Conservation (phyloP, 2,888 invertebrate species). For the Drosophila merina region DNA sequence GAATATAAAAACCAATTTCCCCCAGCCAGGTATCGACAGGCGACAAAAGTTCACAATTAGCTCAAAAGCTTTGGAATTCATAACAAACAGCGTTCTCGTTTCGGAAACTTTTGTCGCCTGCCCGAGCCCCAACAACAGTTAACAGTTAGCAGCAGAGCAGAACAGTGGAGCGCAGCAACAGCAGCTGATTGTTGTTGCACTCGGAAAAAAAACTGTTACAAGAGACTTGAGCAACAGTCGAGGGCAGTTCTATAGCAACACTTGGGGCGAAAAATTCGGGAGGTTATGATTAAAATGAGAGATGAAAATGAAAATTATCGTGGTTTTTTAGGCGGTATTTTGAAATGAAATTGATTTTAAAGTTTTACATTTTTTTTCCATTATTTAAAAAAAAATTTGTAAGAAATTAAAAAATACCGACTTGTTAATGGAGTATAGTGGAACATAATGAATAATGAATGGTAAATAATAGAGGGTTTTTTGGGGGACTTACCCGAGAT, state of each 20-base stretch:
- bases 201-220: background rate
- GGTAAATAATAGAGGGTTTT: background rate
- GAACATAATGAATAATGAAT: background rate
- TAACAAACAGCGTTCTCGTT: background rate
- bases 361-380: no score
- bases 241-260: constrained; percentile 17
- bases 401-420: background rate
- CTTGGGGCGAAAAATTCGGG: background rate
- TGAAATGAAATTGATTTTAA: background rate
- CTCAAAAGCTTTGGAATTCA: background rate
- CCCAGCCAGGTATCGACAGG: background rate
- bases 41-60: background rate
- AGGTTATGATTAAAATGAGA: background rate
- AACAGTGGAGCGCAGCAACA: background rate
- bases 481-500: constrained; percentile 67
- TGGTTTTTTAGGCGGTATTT: background rate
- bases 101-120: background rate
- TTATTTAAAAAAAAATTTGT: no score
- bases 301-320: background rate
- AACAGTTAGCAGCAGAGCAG: constrained; percentile 5
- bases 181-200: background rate
- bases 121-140: background rate
- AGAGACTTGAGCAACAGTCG: constrained; percentile 1
- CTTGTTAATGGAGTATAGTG: background rate
- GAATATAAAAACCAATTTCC: background rate